A percentile compares a stretch with the other conserved stretches of the same genome.
These are phyloP conservation scores for Vollenhovia emeryi DNA, from an alignment of 1,140 invertebrate genomes.

Conservation along the genomic window DNA sequence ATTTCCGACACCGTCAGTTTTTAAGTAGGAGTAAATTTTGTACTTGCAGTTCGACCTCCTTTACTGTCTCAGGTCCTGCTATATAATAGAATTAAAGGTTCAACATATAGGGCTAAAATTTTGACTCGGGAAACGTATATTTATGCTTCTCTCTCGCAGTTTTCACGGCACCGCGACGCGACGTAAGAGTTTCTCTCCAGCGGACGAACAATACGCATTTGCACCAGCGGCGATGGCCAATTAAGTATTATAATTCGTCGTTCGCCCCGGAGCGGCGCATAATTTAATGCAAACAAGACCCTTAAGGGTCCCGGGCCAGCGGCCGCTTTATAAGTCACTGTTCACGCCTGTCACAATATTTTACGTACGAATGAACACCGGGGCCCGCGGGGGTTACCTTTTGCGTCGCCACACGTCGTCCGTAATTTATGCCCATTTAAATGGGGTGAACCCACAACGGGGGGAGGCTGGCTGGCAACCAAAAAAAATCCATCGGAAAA, in stretches of 20 bases:
- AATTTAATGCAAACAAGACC: constrained; percentile 62
- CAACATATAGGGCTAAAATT: too few relatives aligned
- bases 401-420: constrained; percentile 41
- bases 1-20: too few relatives aligned
- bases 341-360: constrained; percentile 67
- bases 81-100: too few relatives aligned
- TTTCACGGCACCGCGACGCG: not conserved
- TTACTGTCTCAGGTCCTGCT: too few relatives aligned
- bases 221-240: constrained; percentile 40
- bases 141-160: not conserved
- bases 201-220: constrained; percentile 29
- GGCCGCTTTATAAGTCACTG: constrained; percentile 57
- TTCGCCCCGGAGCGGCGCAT: constrained; percentile 31
- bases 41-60: too few relatives aligned
- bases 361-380: constrained; percentile 41
- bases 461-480: not conserved
- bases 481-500: constrained; percentile 56
- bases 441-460: not conserved
- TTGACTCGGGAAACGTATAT: not conserved
- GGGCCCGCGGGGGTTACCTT: constrained; percentile 37
- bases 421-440: constrained; percentile 55
- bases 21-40: too few relatives aligned
- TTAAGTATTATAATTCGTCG: constrained; percentile 61
- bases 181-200: constrained; percentile 16
- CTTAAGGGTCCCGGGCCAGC: constrained; percentile 38